phyloP scores from a whole-genome alignment of 2,113 vertebrate species.

The Triplophysa rosa region DNA sequence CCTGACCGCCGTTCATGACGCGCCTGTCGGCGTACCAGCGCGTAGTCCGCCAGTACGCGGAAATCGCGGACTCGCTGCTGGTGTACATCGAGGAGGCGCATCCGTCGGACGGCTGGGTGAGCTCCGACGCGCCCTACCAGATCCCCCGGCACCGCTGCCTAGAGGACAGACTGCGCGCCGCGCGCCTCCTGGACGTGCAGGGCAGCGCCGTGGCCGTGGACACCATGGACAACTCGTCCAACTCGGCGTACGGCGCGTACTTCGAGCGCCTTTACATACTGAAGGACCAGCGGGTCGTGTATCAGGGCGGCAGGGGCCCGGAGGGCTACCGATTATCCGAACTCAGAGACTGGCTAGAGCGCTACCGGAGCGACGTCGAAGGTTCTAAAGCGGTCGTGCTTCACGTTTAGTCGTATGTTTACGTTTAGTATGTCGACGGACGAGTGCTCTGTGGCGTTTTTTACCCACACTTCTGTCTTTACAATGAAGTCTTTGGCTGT shows the following conservation, averaged over 20 bases:
- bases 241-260: slow-evolving; percentile 97
- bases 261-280: slow-evolving; percentile 96
- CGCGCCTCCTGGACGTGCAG: slow-evolving; percentile 81
- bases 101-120: slow-evolving; percentile 97
- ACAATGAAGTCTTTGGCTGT: not conserved
- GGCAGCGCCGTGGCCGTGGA: slow-evolving; percentile 89
- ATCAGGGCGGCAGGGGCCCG: slow-evolving; percentile 93
- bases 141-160: slow-evolving; percentile 94
- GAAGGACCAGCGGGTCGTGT: slow-evolving; percentile 86
- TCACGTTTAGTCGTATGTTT: slow-evolving; percentile 86
- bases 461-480: slow-evolving; percentile 8
- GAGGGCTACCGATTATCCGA: slow-evolving; percentile 96
- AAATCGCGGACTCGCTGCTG: slow-evolving; percentile 94
- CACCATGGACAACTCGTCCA: slow-evolving; percentile 96
- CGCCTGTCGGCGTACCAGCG: slow-evolving; percentile 92
- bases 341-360: slow-evolving; percentile 90
- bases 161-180: slow-evolving; percentile 90
- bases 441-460: not conserved
- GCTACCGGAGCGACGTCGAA: slow-evolving; percentile 78
- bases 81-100: slow-evolving; percentile 98
- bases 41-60: slow-evolving; percentile 87
- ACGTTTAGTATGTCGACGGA: not conserved
- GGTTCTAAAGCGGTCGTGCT: slow-evolving; percentile 74
- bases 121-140: slow-evolving; percentile 92
- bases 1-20: slow-evolving; percentile 99